A percentile compares a stretch with the other conserved stretches of the same genome.
These are phyloP conservation scores for Lissocephala sabroskyi DNA, from an alignment of 2,888 invertebrate species.

Conservation along the genomic window DNA sequence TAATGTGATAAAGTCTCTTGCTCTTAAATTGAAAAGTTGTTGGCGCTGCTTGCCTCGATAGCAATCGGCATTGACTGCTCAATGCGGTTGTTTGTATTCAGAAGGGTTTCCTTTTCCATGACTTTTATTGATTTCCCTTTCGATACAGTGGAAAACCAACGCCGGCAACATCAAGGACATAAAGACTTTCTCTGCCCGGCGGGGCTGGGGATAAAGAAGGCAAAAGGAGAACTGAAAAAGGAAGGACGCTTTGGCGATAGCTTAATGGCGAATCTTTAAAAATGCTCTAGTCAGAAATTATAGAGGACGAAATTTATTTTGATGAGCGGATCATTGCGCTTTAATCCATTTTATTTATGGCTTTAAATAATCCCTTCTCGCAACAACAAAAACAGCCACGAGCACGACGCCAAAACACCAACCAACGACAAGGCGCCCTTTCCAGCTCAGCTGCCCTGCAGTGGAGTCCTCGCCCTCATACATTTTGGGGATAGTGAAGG, in stretches of 20 bases:
- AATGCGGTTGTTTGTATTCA: no score
- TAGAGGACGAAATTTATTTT: slow-evolving; percentile 46
- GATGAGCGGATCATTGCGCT: slow-evolving; percentile 60
- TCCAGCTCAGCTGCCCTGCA: slow-evolving; percentile 17
- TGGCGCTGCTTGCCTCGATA: background rate
- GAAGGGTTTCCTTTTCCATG: no score
- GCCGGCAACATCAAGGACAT: no score
- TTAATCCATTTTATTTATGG: slow-evolving; percentile 68
- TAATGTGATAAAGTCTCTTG: no score
- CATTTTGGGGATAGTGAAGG: slow-evolving; percentile 24
- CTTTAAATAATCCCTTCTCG: slow-evolving; percentile 57
- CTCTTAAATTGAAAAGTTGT: no score
- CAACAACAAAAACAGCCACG: slow-evolving; percentile 29
- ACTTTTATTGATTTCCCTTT: no score
- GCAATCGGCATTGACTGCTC: no score
- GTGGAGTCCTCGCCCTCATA: slow-evolving; percentile 18
- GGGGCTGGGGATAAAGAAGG: no score
- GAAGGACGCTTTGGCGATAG: background rate
- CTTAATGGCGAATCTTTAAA: slow-evolving; percentile 42
- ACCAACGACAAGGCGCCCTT: slow-evolving; percentile 33
- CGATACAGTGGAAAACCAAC: no score
- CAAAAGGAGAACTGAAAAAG: background rate
- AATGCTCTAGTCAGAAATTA: slow-evolving; percentile 31
- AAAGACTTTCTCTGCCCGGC: no score
- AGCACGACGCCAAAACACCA: slow-evolving; percentile 11